Evolutionary conservation across 2,888 invertebrate species (phyloP), one percentile per base, ranked within the genome.

Genomic region (Matsumyia berberina): DNA sequence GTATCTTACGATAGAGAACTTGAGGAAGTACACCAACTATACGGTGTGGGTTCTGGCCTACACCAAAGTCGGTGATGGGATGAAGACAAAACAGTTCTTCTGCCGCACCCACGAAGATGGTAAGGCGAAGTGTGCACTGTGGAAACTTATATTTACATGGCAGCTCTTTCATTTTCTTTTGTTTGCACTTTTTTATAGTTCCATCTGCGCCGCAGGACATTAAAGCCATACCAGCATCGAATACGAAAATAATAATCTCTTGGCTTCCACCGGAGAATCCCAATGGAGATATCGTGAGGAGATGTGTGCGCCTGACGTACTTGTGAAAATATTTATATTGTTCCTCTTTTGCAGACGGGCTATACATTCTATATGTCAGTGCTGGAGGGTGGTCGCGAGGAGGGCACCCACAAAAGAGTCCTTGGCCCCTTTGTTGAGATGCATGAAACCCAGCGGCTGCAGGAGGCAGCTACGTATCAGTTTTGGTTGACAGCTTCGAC

Each of bases 71-170:
- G 98, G 98, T 0, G 98, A 98, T 90, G 98, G 98, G 6, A 95
- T 96, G 17, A 93, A 96, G 87, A 97, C 97, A 83, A 94, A 95
- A 11, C 96, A 97, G 0, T 94, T 97, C 58, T 97, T 95, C 90
- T 97, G 97, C 89, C 95, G 96, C 88, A 98, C 98, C 29, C 95
- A 96, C 89, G 97, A 97, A 93, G 98, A 98, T 92, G 96, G 97
- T 97, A 92, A 92, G 90, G 4, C 2, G 24, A 24, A 24, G 24
- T 24, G 24, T 87, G 42, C 19, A 35, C 12, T n/a, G 7, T 35
- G 33, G 33, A 29, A 31, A 49, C 44, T 31, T 49, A n/a, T 39
- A 57, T 42, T 31, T 49, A 33, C 51, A 55, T 12, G 24, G 35
- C 15, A 66, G 6, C 31, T 64, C 39, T 15, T 60, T 17, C 11